Evolutionary conservation across 2,888 invertebrate species (phyloP).

Genomic region (Hipparchia semele): DNA sequence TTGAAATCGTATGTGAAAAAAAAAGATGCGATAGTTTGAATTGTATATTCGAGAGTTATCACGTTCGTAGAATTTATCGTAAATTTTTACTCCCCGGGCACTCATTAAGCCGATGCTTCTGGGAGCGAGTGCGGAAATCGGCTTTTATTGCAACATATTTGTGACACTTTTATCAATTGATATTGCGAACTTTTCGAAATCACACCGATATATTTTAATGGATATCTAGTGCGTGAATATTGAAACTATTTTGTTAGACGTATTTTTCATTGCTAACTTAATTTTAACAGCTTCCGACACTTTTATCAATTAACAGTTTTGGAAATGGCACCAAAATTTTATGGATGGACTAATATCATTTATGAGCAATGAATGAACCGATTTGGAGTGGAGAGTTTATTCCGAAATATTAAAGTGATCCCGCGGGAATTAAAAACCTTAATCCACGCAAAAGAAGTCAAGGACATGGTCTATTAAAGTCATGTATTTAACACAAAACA

Average conservation of each 20-base stretch:
- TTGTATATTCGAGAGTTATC: constrained; percentile 26
- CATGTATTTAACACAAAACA: too few species aligned
- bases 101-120: constrained; percentile 26
- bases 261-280: too few species aligned
- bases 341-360: too few species aligned
- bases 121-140: constrained; percentile 12
- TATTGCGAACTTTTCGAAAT: constrained; percentile 5
- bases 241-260: neutral
- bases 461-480: too few species aligned
- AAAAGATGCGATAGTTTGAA: constrained; percentile 14
- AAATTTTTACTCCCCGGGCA: constrained; percentile 21
- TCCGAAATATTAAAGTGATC: too few species aligned
- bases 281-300: too few species aligned
- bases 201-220: constrained; percentile 3
- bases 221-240: constrained; percentile 3
- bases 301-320: too few species aligned
- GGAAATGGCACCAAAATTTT: too few species aligned
- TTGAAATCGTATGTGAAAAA: constrained; percentile 4
- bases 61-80: constrained; percentile 18
- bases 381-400: too few species aligned
- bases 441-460: too few species aligned
- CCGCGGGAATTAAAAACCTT: too few species aligned
- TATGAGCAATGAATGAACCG: too few species aligned
- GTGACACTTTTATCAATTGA: constrained; percentile 15
- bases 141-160: constrained; percentile 12